Base-by-base conservation (phyloP, 2,113 vertebrate genomes). In the Montifringilla adamsi region DNA sequence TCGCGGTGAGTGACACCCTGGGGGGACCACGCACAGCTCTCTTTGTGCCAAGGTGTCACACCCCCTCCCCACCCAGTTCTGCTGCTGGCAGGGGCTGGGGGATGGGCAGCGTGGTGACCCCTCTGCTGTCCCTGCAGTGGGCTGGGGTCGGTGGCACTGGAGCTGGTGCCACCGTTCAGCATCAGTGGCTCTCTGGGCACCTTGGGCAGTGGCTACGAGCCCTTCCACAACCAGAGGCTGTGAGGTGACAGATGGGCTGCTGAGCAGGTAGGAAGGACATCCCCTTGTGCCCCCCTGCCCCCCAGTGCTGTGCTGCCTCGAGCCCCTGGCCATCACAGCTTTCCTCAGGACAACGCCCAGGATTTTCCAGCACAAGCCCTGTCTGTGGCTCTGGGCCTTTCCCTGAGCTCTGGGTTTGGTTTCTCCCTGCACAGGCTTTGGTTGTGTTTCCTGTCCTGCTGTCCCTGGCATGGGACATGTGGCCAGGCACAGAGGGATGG, bases 161-260 rank as follows among this genome's bases (percentile, higher is more conserved):
- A 98, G 88, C 46, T 94, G 77, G 95, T 93, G 10, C 97, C 98
- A 1, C 98, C 97, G 0, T 98, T 98, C 91, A 98, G 97, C 70
- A 97, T 98, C 95, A 98, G 98, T 1, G 98, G 97, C 78, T 97
- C 92, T 0, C 79, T 98, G 72, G 68, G 80, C 20, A 17, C 47
- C 33, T 14, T 62, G 0, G 86, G 93, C 15, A 87, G 86, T 0
- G 17, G 95, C 90, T 97, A 97, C 6, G 16, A 50, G 63, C 95
- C 88, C 20, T 98, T 98, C 96, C 97, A 87, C 16, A 73, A 46
- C 31, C 53, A 24, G 41, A 46, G 84, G 3, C 87, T 16, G 0
- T 98, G 96, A 97, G 41, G 27, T 4, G 13, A 17, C 23, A 49
- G 56, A 84, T 2, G 6, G 23, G 50, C 81, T 76, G 77, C 18